phyloP scores from a whole-genome alignment of 2,888 invertebrate genomes.

The Boloria selene region DNA sequence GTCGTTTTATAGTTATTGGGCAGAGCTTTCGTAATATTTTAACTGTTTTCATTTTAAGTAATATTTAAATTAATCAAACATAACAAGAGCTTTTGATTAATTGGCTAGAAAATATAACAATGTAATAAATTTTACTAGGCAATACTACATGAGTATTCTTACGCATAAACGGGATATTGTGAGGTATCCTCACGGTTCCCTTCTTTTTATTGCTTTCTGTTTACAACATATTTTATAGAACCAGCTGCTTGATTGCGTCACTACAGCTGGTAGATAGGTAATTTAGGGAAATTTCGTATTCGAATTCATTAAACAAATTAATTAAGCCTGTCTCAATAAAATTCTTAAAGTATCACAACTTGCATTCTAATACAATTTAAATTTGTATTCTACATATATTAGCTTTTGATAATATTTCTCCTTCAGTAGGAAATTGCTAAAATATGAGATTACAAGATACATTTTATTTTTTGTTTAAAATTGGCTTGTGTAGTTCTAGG shows the following conservation, averaged over 20 bases:
- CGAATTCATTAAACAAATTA: constrained; percentile 38
- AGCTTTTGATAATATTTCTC: constrained; percentile 10
- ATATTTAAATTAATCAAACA: too few species aligned
- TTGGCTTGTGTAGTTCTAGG: neutral
- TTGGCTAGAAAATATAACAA: neutral
- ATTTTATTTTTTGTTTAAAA: too few species aligned
- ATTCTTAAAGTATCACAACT: constrained; percentile 28
- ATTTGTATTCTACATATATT: constrained; percentile 32
- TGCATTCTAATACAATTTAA: constrained; percentile 28
- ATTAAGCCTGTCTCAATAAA: constrained; percentile 27
- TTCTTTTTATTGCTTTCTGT: constrained; percentile 62
- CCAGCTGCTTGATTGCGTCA: constrained; percentile 73
- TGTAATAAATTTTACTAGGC: neutral
- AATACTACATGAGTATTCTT: constrained; percentile 43
- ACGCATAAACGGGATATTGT: constrained; percentile 32
- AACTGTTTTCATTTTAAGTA: too few species aligned
- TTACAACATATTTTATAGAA: constrained; percentile 67
- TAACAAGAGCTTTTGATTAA: too few species aligned
- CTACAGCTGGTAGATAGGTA: constrained; percentile 54
- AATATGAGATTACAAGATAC: too few species aligned
- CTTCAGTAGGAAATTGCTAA: neutral
- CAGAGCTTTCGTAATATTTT: too few species aligned
- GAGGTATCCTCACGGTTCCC: constrained; percentile 46
- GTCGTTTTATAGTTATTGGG: too few species aligned
- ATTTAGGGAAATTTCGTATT: constrained; percentile 47